Evolutionary conservation across 1,140 invertebrate species (phyloP).

Genomic region (Mercenaria mercenaria): DNA sequence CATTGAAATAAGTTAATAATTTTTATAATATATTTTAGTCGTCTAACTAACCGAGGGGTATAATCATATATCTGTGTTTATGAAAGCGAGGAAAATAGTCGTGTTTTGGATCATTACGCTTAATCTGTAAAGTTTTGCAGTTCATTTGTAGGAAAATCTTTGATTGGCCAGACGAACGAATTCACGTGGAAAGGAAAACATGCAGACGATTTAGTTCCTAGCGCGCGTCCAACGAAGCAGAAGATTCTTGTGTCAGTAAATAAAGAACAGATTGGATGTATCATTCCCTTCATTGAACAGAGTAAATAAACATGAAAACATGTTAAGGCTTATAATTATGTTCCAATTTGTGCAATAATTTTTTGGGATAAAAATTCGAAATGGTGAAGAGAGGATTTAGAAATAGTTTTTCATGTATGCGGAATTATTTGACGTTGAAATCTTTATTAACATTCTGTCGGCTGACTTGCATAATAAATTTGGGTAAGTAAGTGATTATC

Average conservation of each 20-base stretch:
- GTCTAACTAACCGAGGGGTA: neutral
- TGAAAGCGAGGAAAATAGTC: constrained; percentile 17
- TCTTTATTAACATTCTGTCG: constrained; percentile 28
- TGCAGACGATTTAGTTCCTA: constrained; percentile 43
- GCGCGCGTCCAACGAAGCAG: constrained; percentile 44
- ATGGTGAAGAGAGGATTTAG: constrained; percentile 14
- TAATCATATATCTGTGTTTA: constrained; percentile 19
- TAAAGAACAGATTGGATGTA: constrained; percentile 35
- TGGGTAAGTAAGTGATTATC: constrained; percentile 51
- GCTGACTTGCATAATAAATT: constrained; percentile 9
- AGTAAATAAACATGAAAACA: constrained; percentile 7
- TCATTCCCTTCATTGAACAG: constrained; percentile 6
- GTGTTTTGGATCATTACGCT: constrained; percentile 12
- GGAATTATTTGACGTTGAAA: constrained; percentile 9
- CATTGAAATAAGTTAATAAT: constrained; percentile 36
- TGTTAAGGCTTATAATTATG: neutral
- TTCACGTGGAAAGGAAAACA: constrained; percentile 35
- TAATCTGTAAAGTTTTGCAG: constrained; percentile 10
- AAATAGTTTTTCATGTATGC: neutral
- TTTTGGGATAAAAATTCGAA: constrained; percentile 11
- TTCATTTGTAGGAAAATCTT: constrained; percentile 35
- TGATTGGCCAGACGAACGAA: constrained; percentile 38
- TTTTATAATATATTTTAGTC: neutral
- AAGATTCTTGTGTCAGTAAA: constrained; percentile 43
- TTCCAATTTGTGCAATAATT: neutral